Conservation (phyloP, 92 coral and sea anemone species). For the Porites cylindrica region DNA sequence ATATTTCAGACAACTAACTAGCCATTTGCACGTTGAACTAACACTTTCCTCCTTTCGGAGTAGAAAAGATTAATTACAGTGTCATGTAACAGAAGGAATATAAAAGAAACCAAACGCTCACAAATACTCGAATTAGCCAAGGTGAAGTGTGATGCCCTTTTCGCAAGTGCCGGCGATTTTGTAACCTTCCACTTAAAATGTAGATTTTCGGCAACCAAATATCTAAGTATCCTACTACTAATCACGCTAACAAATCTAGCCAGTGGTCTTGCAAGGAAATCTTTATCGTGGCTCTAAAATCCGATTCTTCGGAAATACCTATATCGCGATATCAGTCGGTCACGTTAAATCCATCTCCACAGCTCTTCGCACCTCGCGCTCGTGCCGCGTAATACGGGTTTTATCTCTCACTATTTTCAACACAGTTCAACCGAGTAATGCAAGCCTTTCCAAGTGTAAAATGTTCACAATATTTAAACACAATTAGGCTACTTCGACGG, state of each 20-base stretch:
- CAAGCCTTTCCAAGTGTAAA: slow-evolving; percentile 18
- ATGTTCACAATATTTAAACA: slow-evolving; percentile 34
- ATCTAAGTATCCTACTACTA: not conserved
- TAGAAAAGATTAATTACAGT: not conserved
- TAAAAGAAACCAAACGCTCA: slow-evolving; percentile 7
- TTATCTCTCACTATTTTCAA: not conserved
- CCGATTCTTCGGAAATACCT: slow-evolving; percentile 2
- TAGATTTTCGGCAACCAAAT: not conserved
- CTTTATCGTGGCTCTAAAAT: not conserved
- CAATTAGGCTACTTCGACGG: slow-evolving; percentile 29
- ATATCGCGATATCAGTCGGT: not conserved
- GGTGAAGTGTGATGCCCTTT: slow-evolving; percentile 22
- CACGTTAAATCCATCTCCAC: slow-evolving; percentile 21
- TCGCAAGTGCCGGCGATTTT: not conserved
- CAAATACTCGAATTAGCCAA: not conserved
- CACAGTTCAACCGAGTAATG: not conserved
- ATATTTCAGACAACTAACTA: slow-evolving; percentile 1
- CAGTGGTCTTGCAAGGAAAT: not conserved
- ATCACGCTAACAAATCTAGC: not conserved
- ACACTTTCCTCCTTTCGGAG: not conserved
- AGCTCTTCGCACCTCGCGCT: slow-evolving; percentile 14
- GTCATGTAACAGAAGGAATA: not conserved
- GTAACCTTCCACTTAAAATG: not conserved
- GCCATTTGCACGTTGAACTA: not conserved
- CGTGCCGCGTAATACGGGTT: not conserved